Conservation (phyloP, 2,113 vertebrate genomes). For the Solea senegalensis region DNA sequence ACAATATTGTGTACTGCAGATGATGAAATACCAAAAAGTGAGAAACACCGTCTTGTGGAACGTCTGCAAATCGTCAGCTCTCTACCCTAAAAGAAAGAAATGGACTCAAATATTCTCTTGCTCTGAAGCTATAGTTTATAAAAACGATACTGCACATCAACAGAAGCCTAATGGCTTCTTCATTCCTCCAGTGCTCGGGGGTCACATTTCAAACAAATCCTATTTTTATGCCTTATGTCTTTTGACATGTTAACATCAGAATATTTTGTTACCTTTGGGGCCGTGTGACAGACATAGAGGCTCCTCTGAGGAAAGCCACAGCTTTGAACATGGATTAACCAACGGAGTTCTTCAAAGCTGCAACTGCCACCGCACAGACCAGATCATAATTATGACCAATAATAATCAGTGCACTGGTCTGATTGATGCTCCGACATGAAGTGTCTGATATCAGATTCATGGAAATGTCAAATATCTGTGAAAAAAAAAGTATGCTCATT, state of each 20-base stretch:
- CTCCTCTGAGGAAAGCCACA: slow-evolving; percentile 35
- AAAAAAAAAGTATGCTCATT: not conserved
- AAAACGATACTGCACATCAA: not conserved
- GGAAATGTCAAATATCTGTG: not conserved
- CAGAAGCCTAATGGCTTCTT: slow-evolving; percentile 32
- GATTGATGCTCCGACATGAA: slow-evolving; percentile 19
- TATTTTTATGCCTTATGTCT: slow-evolving; percentile 35
- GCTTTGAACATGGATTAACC: slow-evolving; percentile 35
- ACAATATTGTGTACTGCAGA: too few species aligned
- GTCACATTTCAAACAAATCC: slow-evolving; percentile 37
- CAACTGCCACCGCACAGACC: not conserved
- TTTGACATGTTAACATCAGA: slow-evolving; percentile 42
- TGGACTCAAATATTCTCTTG: not conserved
- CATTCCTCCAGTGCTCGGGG: slow-evolving; percentile 12
- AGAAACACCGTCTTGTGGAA: too few species aligned
- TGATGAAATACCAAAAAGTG: too few species aligned
- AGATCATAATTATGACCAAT: slow-evolving; percentile 14
- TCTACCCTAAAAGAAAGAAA: too few species aligned
- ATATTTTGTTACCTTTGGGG: slow-evolving; percentile 48
- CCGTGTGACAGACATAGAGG: slow-evolving; percentile 30
- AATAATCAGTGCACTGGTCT: not conserved
- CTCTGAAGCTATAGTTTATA: too few species aligned
- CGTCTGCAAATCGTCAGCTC: too few species aligned
- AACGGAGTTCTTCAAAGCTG: not conserved
- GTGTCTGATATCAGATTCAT: slow-evolving; percentile 16